These are phyloP conservation scores for Eristalis tenax DNA, from an alignment of 2,888 invertebrate species.

Conservation along the genomic window DNA sequence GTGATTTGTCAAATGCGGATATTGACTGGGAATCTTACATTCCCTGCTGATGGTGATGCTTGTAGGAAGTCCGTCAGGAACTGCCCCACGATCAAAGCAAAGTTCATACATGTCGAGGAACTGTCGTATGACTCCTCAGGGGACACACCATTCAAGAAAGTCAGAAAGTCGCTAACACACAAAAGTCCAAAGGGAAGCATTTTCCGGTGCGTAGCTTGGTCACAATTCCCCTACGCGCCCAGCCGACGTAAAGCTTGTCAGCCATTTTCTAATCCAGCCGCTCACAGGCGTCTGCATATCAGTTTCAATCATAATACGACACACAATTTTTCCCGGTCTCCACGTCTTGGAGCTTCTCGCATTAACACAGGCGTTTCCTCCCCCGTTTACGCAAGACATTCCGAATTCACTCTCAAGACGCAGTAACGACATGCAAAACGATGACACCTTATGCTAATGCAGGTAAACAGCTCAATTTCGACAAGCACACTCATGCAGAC, in stretches of 20 bases:
- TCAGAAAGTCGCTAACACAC: too few relatives aligned
- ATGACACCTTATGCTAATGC: conserved; percentile 69
- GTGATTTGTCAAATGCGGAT: not conserved
- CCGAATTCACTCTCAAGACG: not conserved
- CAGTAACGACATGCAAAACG: conserved; percentile 60
- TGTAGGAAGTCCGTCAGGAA: too few relatives aligned
- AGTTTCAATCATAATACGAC: not conserved
- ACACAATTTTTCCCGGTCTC: not conserved
- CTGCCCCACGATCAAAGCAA: too few relatives aligned
- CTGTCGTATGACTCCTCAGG: too few relatives aligned
- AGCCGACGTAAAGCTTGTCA: not conserved
- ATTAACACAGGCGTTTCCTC: conserved; percentile 50
- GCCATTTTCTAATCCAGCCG: not conserved
- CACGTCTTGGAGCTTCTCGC: conserved; percentile 7
- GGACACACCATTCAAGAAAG: too few relatives aligned
- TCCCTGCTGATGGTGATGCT: too few relatives aligned
- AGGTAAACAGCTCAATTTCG: conserved; percentile 67
- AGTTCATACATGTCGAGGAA: too few relatives aligned
- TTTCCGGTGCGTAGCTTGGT: too few relatives aligned
- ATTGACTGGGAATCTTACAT: too few relatives aligned
- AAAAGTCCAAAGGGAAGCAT: too few relatives aligned
- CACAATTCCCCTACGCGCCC: too few relatives aligned
- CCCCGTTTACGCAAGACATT: not conserved
- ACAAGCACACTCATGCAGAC: conserved; percentile 27
- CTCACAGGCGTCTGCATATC: not conserved